Percentiles rank a stretch among this genome's conserved stretches.
phyloP scores from a whole-genome alignment of 1,140 invertebrate species.

The Zaprionus tsacasi region DNA sequence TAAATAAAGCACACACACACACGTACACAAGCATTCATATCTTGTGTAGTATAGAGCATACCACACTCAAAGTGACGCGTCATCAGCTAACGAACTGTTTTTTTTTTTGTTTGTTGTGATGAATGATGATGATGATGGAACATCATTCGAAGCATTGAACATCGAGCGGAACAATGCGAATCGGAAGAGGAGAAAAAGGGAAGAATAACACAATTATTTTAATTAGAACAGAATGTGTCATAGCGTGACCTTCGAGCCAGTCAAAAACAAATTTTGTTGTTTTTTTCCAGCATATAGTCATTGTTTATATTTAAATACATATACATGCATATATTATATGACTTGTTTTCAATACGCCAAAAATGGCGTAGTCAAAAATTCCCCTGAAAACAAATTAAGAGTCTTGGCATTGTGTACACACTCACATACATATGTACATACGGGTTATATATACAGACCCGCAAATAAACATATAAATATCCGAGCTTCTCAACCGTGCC shows the following conservation, averaged over 20 bases:
- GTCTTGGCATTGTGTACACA: conserved; percentile 49
- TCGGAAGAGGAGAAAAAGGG: neutral
- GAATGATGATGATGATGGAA: conserved; percentile 34
- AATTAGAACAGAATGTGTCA: conserved; percentile 55
- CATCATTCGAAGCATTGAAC: conserved; percentile 13
- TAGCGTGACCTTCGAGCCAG: conserved; percentile 61
- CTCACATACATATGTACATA: conserved; percentile 4
- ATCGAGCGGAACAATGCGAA: neutral
- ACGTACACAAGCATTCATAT: conserved; percentile 14
- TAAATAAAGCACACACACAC: conserved; percentile 5
- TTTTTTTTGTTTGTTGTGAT: conserved; percentile 30
- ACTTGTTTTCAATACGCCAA: conserved; percentile 11
- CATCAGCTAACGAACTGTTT: conserved; percentile 49
- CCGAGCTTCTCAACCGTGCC: neutral
- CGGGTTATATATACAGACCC: neutral
- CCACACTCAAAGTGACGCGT: conserved; percentile 45
- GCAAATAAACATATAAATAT: neutral
- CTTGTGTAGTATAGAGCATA: conserved; percentile 34
- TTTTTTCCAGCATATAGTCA: conserved; percentile 55
- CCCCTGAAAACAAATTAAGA: conserved; percentile 51
- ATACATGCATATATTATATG: neutral
- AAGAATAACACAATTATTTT: conserved; percentile 42
- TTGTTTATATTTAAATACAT: conserved; percentile 49
- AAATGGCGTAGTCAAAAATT: conserved; percentile 71
- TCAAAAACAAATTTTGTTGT: conserved; percentile 31